phyloP scores from a whole-genome alignment of 2,797 vertebrate genomes.

The Babyrousa celebensis region DNA sequence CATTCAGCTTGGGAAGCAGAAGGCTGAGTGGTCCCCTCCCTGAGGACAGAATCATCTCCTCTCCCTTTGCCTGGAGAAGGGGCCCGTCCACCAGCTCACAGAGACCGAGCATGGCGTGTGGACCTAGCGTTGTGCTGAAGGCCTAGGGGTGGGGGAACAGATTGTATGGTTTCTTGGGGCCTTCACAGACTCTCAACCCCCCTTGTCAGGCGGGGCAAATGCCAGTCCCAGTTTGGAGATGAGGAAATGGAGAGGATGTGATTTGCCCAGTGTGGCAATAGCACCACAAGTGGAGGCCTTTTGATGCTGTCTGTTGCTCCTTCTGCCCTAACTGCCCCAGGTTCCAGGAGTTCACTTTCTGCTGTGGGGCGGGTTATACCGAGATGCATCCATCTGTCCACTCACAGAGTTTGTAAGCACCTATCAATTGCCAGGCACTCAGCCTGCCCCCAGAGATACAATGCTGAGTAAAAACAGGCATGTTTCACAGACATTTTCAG shows the following conservation, averaged over 20 bases:
- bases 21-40: neutral
- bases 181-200: neutral
- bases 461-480: neutral
- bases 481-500: neutral
- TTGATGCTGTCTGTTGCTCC: neutral
- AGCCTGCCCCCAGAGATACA: neutral
- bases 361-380: neutral
- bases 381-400: neutral
- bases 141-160: neutral
- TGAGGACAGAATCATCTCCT: neutral
- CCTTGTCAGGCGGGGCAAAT: neutral
- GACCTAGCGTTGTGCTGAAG: neutral
- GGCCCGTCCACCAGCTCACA: neutral
- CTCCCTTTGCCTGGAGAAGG: neutral
- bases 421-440: neutral
- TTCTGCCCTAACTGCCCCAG: neutral
- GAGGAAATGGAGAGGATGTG: constrained; percentile 49
- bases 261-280: neutral
- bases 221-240: constrained; percentile 30
- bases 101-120: neutral
- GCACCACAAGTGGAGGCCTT: neutral
- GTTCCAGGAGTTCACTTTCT: neutral
- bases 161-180: neutral
- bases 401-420: neutral
- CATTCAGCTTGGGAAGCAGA: neutral